Base-by-base conservation (phyloP, 1,140 invertebrate species). In the Drosophila pandora region DNA sequence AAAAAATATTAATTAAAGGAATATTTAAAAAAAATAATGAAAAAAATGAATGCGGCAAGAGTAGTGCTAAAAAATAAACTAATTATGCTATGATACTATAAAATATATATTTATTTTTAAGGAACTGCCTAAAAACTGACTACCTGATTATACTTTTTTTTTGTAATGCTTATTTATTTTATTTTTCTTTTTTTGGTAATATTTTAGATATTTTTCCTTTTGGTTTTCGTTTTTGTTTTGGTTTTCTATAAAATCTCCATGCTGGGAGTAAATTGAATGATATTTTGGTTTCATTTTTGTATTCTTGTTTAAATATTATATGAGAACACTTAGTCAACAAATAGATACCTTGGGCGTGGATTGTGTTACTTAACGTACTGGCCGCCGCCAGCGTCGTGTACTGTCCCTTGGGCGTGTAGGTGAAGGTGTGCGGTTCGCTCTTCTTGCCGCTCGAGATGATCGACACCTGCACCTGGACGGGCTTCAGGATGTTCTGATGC, bases 361-460 rank as follows among this genome's bases (percentile, higher is more conserved):
- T 67, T 76, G 81, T 84, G 64, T 69, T 84, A 82, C 84, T 91
- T 84, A 91, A 76, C 59, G 90, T 91, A 60, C 88, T 91, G 50
- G 90, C 87, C 61, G 91, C 90, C 64, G 90, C 81, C 48, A 91
- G 64, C 32, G 85, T 82, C 25, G 84, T 88, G 65, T 90, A 89
- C 34, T 69, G 83, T 41, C 90, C 90, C 67, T 91, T 92, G 48
- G 95, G 94, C 50, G 95, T 96, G 91, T 98, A 99, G 67, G 95
- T 94, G 93, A 99, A 98, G 34, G 93, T 93, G 90, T 97, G 96
- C 23, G 97, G 94, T 90, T 99, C 97, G 89, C 97, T 97, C 53
- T 94, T 95, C 93, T 97, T 97, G 64, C 96, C 96, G 52, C 96
- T 96, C 54, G 97, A 98, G 6, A 96, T 93, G 25, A 98, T 96